Base-by-base conservation (phyloP, 2,888 invertebrate species). In the Volucella zonaria region DNA sequence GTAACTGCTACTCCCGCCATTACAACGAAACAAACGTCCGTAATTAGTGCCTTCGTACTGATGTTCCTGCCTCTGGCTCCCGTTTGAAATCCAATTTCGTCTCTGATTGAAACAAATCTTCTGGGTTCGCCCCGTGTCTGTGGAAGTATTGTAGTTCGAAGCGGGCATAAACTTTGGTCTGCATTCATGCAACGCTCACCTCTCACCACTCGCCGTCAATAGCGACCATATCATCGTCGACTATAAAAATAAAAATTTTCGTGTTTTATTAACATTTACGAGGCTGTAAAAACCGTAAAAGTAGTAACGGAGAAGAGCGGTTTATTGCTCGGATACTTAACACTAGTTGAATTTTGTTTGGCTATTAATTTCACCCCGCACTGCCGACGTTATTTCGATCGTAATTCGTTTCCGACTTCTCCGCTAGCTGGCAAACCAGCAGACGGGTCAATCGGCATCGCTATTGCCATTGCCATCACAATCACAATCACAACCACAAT, bases 211-310 rank as follows among this genome's bases (percentile, higher is more conserved):
- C 31, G 6, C 31, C 31, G 31, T 6, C 6, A 56, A 9, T 31
- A 42, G 11, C 70, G 4, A 18, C 42, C 66, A 14, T 58, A 70
- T 70, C 54, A 70, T 77, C 76, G 43, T 23, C 71, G 14, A 43
- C 66, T 45, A 71, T 78, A 78, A 64, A 78, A 64, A 52, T 59
- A 66, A 58, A 67, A 67, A 43, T 71, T 58, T 45, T 31, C 31
- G 31, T 82, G 59, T 83, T 80, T 80, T 75, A 68, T 68, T 75
- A 80, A 80, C 70, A 70, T 80, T 85, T 85, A 80, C 75, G 80
- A 85, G 71, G 31, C 6, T 31, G 31, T 31, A 31, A 31, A 31
- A 31, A 31, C 75, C 66, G 80, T 80, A 75, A 80, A 67, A 73
- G 61, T 49, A 56, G 71, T 73, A 75, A 49, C 71, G 52, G 59